A percentile compares a stretch with the other conserved stretches of the same genome.
phyloP scores from a whole-genome alignment of 2,113 vertebrate genomes.

The Dinomys branickii region DNA sequence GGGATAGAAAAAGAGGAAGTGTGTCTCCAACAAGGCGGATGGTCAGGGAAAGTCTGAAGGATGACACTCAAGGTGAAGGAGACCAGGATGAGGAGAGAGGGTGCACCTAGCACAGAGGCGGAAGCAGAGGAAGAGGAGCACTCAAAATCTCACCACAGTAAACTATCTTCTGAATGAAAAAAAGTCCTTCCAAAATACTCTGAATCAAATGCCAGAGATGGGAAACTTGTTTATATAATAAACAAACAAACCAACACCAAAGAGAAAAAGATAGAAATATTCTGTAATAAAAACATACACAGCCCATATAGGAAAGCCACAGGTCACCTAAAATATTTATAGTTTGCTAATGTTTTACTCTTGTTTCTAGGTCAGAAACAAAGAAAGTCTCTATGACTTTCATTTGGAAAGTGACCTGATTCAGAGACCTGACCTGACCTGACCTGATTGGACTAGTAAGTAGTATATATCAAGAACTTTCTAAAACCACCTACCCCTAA shows the following conservation, averaged over 20 bases:
- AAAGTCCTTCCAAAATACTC: background rate
- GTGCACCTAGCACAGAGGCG: background rate
- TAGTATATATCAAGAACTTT: background rate
- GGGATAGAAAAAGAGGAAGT: background rate
- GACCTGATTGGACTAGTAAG: background rate
- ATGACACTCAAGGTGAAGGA: background rate
- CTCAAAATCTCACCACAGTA: background rate
- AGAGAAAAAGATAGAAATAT: background rate
- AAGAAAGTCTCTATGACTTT: background rate
- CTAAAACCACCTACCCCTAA: background rate
- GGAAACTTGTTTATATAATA: background rate
- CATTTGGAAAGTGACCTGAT: background rate
- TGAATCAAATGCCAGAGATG: background rate
- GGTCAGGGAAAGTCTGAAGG: background rate
- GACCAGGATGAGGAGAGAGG: background rate
- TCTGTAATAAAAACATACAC: background rate
- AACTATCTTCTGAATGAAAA: background rate
- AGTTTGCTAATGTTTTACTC: background rate
- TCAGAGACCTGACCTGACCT: background rate
- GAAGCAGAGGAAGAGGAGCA: background rate
- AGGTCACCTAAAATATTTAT: background rate
- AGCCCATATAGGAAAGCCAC: background rate
- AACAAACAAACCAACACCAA: background rate
- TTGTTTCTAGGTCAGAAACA: background rate
- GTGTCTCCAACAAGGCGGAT: background rate